These are phyloP conservation scores for Syritta pipiens DNA, from an alignment of 2,888 invertebrate genomes.

Conservation along the genomic window DNA sequence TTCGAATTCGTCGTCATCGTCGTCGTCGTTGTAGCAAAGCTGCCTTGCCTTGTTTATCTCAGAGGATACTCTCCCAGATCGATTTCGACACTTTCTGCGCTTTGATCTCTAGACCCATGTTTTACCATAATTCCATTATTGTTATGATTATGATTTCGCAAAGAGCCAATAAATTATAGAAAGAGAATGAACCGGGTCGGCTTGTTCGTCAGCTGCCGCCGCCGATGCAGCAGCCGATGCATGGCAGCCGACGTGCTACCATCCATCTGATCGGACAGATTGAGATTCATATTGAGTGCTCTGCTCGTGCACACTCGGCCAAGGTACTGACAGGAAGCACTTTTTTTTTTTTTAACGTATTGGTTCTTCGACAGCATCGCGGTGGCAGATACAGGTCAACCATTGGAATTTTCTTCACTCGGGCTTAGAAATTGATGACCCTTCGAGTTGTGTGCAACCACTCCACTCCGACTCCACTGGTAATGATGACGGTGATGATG, in stretches of 20 bases:
- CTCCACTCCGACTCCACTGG: background rate
- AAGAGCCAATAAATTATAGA: conserved; percentile 70
- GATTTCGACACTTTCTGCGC: conserved; percentile 69
- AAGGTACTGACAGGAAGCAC: conserved; percentile 63
- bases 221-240: conserved; percentile 23
- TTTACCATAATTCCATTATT: conserved; percentile 70
- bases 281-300: conserved; percentile 65
- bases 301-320: conserved; percentile 57
- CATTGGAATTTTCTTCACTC: conserved; percentile 52
- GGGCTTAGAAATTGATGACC: conserved; percentile 62
- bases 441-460: conserved; percentile 21
- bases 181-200: conserved; percentile 56
- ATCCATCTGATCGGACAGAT: conserved; percentile 69
- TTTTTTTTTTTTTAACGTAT: conserved; percentile 57
- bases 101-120: conserved; percentile 70
- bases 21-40: conserved; percentile 35
- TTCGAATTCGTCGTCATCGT: conserved; percentile 4
- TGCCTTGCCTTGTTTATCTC: conserved; percentile 62
- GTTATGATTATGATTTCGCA: conserved; percentile 70
- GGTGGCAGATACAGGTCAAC: conserved; percentile 67
- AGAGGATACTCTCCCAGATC: conserved; percentile 67
- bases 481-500: conserved; percentile 21
- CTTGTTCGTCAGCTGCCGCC: conserved; percentile 48
- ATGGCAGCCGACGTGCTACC: conserved; percentile 66
- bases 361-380: conserved; percentile 50